A percentile compares a stretch with the other conserved stretches of the same genome.
These are phyloP conservation scores for Diloba caeruleocephala DNA, from an alignment of 2,888 invertebrate genomes.

Conservation along the genomic window DNA sequence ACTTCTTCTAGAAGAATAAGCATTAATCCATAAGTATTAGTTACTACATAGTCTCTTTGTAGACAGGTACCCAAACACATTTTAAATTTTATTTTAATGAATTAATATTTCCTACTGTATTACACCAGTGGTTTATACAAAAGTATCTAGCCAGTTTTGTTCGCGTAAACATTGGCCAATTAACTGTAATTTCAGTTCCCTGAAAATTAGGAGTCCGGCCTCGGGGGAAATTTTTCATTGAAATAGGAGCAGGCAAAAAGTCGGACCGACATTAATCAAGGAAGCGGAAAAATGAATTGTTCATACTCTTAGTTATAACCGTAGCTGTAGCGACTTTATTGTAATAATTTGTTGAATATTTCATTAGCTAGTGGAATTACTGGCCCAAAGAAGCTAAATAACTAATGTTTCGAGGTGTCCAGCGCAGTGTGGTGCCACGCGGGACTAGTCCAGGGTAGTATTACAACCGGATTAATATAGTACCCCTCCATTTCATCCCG, in stretches of 20 bases:
- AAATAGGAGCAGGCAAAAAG: slow-evolving; percentile 75
- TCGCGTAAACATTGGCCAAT: slow-evolving; percentile 66
- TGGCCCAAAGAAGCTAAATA: too few relatives aligned
- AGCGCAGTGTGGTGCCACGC: too few relatives aligned
- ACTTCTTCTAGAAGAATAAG: too few relatives aligned
- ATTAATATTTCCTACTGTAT: slow-evolving; percentile 18
- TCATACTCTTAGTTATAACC: slow-evolving; percentile 12
- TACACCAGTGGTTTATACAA: slow-evolving; percentile 28
- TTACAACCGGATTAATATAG: too few relatives aligned
- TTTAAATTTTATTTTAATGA: slow-evolving; percentile 32
- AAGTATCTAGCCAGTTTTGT: slow-evolving; percentile 44
- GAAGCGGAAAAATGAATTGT: slow-evolving; percentile 59
- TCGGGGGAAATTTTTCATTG: slow-evolving; percentile 84
- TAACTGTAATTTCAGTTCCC: slow-evolving; percentile 68
- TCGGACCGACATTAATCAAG: slow-evolving; percentile 77
- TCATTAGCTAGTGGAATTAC: too few relatives aligned
- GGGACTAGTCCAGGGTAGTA: too few relatives aligned
- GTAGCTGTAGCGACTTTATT: slow-evolving; percentile 7
- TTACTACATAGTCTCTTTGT: too few relatives aligned
- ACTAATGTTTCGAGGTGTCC: too few relatives aligned
- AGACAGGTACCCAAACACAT: too few relatives aligned
- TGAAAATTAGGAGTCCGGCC: slow-evolving; percentile 71
- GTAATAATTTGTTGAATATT: not conserved
- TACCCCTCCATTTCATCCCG: too few relatives aligned
- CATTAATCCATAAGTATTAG: too few relatives aligned